Evolutionary conservation across 64 coral and sea anemone genomes (phyloP).

Genomic region (Orbicella faveolata): DNA sequence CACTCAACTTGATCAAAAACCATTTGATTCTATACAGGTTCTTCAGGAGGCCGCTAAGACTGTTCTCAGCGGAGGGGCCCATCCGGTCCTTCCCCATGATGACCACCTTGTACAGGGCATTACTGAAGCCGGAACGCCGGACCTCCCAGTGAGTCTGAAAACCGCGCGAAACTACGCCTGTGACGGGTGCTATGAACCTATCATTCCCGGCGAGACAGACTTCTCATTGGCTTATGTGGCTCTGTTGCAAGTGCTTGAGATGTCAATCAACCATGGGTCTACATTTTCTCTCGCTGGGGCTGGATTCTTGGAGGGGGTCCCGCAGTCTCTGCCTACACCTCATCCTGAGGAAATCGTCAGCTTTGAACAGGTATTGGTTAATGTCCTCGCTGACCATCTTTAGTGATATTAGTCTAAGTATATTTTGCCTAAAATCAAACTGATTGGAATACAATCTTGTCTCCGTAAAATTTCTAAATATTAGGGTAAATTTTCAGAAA

Average conservation of each 20-base stretch:
- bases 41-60: slow-evolving; percentile 64
- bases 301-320: slow-evolving; percentile 51
- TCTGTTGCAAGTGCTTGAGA: slow-evolving; percentile 61
- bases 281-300: slow-evolving; percentile 46
- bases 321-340: slow-evolving; percentile 69
- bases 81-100: slow-evolving; percentile 73
- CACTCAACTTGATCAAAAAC: too few relatives aligned
- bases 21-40: neutral
- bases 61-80: slow-evolving; percentile 79
- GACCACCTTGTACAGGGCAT: slow-evolving; percentile 60
- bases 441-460: too few relatives aligned
- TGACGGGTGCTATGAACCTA: slow-evolving; percentile 80
- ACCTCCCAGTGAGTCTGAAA: slow-evolving; percentile 52
- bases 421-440: too few relatives aligned
- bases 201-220: slow-evolving; percentile 57
- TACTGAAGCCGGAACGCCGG: neutral
- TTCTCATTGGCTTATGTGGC: slow-evolving; percentile 66
- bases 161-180: slow-evolving; percentile 64
- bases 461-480: too few relatives aligned
- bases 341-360: slow-evolving; percentile 61
- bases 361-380: slow-evolving; percentile 68
- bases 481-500: too few relatives aligned
- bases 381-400: neutral
- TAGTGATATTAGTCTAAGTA: too few relatives aligned
- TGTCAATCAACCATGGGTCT: slow-evolving; percentile 71